Conservation (phyloP, 2,888 invertebrate species). For the Tinea trinotella region DNA sequence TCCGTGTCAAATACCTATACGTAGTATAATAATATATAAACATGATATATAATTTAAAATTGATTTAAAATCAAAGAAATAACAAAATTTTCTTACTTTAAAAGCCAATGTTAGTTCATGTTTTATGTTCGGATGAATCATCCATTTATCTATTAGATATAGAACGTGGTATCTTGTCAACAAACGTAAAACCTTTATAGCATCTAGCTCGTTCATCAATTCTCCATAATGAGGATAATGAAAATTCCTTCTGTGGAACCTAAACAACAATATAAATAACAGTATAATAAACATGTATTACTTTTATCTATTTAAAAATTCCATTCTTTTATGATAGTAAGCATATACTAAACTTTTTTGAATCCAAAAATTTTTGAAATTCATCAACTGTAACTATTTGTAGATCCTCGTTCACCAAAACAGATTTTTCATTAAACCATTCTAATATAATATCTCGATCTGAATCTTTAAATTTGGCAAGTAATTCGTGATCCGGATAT, state of each 20-base stretch:
- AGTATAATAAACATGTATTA: not conserved
- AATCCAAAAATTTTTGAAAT: conserved; percentile 40
- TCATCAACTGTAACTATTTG: conserved; percentile 48
- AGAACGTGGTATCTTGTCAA: conserved; percentile 50
- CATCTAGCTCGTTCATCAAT: conserved; percentile 48
- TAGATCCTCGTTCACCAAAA: conserved; percentile 32
- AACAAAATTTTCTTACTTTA: conserved; percentile 24
- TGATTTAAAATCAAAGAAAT: not conserved
- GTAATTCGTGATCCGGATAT: conserved; percentile 24
- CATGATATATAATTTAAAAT: conserved; percentile 5
- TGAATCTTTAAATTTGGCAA: conserved; percentile 40
- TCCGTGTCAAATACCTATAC: conserved; percentile 58
- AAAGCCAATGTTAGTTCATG: conserved; percentile 54
- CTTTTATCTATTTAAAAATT: not conserved
- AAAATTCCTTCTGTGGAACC: conserved; percentile 52
- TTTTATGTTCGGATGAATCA: conserved; percentile 41
- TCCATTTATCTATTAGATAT: conserved; percentile 45
- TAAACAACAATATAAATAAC: conserved; percentile 26
- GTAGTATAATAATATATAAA: not conserved
- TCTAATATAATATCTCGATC: conserved; percentile 38
- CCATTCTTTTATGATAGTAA: too few species aligned
- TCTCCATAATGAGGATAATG: conserved; percentile 49
- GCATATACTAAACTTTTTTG: conserved; percentile 41
- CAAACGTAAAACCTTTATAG: conserved; percentile 42
- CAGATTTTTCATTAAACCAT: conserved; percentile 45